phyloP scores from a whole-genome alignment of 2,888 invertebrate species.

The Hybos culiciformis region DNA sequence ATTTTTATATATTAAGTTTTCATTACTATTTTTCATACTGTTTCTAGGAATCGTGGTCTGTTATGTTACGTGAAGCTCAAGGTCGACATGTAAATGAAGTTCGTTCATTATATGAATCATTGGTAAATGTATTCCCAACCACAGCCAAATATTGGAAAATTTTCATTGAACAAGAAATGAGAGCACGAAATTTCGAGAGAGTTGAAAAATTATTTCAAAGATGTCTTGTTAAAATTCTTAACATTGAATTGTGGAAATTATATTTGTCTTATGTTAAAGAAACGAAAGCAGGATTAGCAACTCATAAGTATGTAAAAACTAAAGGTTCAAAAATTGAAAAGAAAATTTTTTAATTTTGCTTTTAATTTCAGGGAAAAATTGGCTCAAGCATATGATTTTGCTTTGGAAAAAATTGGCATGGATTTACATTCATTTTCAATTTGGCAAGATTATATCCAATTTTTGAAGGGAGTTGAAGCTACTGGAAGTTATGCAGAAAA shows the following conservation, averaged over 20 bases:
- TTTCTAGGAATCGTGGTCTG: slow-evolving; percentile 99
- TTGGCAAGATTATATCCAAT: slow-evolving; percentile 96
- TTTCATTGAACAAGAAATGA: slow-evolving; percentile 97
- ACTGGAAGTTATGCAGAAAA: slow-evolving; percentile 99
- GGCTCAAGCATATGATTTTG: slow-evolving; percentile 99
- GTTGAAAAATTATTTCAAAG: slow-evolving; percentile 99
- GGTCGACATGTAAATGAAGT: slow-evolving; percentile 78
- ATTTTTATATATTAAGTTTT: no score
- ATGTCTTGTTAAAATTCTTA: slow-evolving; percentile 94
- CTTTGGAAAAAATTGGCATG: slow-evolving; percentile 96
- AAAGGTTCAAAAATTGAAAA: background rate
- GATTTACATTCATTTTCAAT: slow-evolving; percentile 94
- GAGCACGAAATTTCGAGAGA: slow-evolving; percentile 90
- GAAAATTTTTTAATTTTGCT: background rate
- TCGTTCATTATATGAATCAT: slow-evolving; percentile 79
- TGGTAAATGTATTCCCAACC: slow-evolving; percentile 89
- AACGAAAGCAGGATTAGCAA: slow-evolving; percentile 83
- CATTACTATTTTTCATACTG: no score
- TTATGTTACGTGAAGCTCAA: slow-evolving; percentile 87
- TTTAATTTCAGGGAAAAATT: slow-evolving; percentile 76
- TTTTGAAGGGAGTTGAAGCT: slow-evolving; percentile 91
- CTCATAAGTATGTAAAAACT: slow-evolving; percentile 61
- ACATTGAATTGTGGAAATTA: slow-evolving; percentile 97
- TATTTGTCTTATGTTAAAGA: slow-evolving; percentile 97
- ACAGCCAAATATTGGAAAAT: slow-evolving; percentile 98